phyloP scores from a whole-genome alignment of 2,888 invertebrate species.

The Rhynchonema sp. region DNA sequence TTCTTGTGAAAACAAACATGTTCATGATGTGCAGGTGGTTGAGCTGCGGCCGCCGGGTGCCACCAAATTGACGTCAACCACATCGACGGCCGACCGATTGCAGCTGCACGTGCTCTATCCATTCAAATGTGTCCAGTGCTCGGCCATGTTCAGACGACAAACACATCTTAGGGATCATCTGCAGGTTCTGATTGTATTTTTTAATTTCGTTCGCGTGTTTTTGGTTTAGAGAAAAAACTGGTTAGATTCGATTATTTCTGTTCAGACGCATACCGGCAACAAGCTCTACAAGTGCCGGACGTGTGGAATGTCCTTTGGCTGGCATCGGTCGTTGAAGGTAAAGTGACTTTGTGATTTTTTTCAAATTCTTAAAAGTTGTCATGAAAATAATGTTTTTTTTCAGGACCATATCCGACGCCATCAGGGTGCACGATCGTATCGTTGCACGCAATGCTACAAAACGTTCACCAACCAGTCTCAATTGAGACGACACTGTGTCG shows the following conservation, averaged over 20 bases:
- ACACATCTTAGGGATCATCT: neutral
- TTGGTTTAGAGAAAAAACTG: no score
- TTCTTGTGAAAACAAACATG: no score
- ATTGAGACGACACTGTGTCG: conserved; percentile 27
- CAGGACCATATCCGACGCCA: conserved; percentile 27
- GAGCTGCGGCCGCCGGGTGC: conserved; percentile 22
- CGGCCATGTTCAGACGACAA: neutral
- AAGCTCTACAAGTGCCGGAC: neutral
- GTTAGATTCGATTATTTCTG: no score
- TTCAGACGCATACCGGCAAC: neutral
- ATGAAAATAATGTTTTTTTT: neutral
- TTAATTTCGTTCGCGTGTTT: no score
- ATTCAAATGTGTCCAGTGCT: neutral
- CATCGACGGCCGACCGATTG: neutral
- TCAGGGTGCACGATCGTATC: conserved; percentile 29
- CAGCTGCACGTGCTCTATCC: neutral
- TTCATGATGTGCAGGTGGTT: neutral
- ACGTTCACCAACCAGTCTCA: conserved; percentile 29
- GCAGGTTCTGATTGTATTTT: neutral
- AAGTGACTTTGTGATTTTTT: neutral
- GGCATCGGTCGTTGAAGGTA: neutral
- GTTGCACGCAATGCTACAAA: conserved; percentile 24
- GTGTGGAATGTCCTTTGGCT: neutral
- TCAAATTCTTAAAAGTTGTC: no score
- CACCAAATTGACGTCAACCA: neutral